Evolutionary conservation across 2,888 invertebrate genomes (phyloP), one percentile per base, ranked within the genome.

Genomic region (Seladonia tumulorum): DNA sequence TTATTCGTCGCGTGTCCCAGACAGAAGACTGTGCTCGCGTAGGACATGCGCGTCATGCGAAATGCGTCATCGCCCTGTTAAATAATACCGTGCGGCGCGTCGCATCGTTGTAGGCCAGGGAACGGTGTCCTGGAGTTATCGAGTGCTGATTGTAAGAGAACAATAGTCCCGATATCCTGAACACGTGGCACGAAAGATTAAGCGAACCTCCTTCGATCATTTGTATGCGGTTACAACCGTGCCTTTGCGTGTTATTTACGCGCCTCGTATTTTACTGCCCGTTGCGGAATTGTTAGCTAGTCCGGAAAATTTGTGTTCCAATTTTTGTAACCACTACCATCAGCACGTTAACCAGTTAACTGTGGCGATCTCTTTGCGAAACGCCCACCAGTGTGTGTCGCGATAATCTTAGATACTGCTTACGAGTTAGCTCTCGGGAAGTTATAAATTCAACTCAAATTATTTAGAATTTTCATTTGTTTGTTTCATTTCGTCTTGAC

Each of bases 11-110:
- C 47, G 42, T 68, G 82, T 76, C 68, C 82, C 72, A 79, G 76
- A 86, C 76, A 79, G 72, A 70, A 35, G 72, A 39, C 70, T 53
- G 71, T 85, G 77, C 74, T 86, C 79, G 71, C 68, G 78, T 49
- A 45, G 53, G 66, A 57, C 75, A 77, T 68, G 85, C 85, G 76
- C 81, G 49, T 85, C 78, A 72, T 42, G 77, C 71, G 71, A 72
- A 85, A 85, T 78, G 42, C 81, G 81, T 86, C 81, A 81, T 75
- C 77, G 60, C 29, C n/a, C 70, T 66, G 72, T 86, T 86, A 81
- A 81, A 78, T 85, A 78, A 78, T 78, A 12, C 22, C 18, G 29
- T 3, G 63, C 22, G 39, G 39, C 22, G 39, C 29, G 12, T 29
- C 29, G 66, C 8, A n/a, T n/a, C n/a, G n/a, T 75, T 12, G 16